Base-by-base conservation (phyloP, 2,888 invertebrate species). In the Callimorpha dominula region DNA sequence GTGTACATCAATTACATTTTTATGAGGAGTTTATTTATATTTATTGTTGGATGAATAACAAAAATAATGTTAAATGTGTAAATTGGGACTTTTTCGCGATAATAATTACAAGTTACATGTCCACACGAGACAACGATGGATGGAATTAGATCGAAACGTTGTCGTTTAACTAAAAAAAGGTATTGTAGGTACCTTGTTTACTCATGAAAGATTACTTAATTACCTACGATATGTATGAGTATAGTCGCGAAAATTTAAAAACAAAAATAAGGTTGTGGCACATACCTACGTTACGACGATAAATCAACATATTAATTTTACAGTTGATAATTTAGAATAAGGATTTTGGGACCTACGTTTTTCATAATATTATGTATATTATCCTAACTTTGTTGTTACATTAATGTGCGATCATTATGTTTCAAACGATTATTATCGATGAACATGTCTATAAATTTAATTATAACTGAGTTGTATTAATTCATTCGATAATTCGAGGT, bases 401-500 rank as follows among this genome's bases (percentile, higher is more conserved):
- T 57, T 68, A 68, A 43, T 20, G 9, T 8, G 9, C 7, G 20
- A 57, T 54, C 11, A 62, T 50, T 46, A 49, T 63, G 11, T 50
- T 69, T 69, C 50, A 40, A 50, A 70, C 74, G 73, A 76, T 78
- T 68, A 65, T 80, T 84, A 81, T 70, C 70, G 43, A 12, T 42
- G 71, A 65, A 72, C 74, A 76, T 76, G 65, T 65, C 57, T 70
- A 75, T 78, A 57, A 77, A 78, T 80, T 81, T 57, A 74, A 77
- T 79, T 77, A 79, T 79, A 79, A 75, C 78, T 52, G 54, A 72
- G 70, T 69, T 70, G 71, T 74, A 72, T 75, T 72, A 80, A 79
- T 73, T 62, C 65, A 72, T 80, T 73, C 73, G 71, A 74, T 76
- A 75, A 78, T 73, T 76, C 76, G 81, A 82, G 79, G 80, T 73